A percentile compares a stretch with the other conserved stretches of the same genome.
These are phyloP conservation scores for Chaitophorus viminalis DNA, from an alignment of 2,888 invertebrate genomes.

Conservation along the genomic window DNA sequence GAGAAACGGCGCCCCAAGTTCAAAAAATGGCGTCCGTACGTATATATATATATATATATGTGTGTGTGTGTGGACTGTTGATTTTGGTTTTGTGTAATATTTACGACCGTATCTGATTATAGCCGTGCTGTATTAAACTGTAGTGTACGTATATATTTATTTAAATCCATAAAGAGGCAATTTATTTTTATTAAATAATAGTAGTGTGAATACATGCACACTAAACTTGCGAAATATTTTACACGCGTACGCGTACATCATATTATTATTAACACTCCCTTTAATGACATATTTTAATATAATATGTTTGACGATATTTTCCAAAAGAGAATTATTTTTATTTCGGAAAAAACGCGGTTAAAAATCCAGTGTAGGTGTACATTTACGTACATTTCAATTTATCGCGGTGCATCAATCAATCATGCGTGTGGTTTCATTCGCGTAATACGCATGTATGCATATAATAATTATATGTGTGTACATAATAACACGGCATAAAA, in stretches of 20 bases:
- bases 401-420: not conserved
- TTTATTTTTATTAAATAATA: constrained; percentile 26
- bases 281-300: too few species aligned
- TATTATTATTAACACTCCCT: too few species aligned
- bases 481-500: not conserved
- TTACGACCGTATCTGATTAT: constrained; percentile 42
- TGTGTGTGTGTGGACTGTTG: not conserved
- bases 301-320: too few species aligned
- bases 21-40: constrained; percentile 31
- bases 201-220: not conserved
- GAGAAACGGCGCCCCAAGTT: constrained; percentile 49
- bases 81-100: constrained; percentile 52
- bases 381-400: too few species aligned
- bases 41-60: not conserved
- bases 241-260: too few species aligned
- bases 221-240: too few species aligned
- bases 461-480: not conserved
- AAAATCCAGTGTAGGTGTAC: too few species aligned
- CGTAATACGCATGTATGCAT: not conserved
- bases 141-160: not conserved
- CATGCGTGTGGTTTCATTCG: not conserved
- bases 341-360: too few species aligned
- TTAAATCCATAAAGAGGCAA: constrained; percentile 5
- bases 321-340: too few species aligned
- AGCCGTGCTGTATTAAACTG: constrained; percentile 21